phyloP scores from a whole-genome alignment of 2,113 vertebrate species.

The Microcebus tavaratra region DNA sequence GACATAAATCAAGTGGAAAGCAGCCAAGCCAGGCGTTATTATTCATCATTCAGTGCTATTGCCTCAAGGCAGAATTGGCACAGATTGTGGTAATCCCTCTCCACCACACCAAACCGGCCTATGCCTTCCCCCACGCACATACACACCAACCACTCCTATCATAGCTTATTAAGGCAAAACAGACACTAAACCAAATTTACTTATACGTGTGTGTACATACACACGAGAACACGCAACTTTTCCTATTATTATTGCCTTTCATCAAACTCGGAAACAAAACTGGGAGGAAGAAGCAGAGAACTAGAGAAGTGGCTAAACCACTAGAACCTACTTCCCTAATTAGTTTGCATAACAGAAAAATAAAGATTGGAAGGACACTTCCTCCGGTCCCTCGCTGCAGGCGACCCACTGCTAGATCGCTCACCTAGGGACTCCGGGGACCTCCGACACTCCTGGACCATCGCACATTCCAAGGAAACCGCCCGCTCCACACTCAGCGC shows the following conservation, averaged over 20 bases:
- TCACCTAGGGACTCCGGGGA: background rate
- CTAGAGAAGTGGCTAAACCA: background rate
- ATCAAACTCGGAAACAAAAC: slow-evolving; percentile 24
- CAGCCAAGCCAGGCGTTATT: slow-evolving; percentile 75
- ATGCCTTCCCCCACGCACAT: slow-evolving; percentile 41
- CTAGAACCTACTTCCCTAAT: slow-evolving; percentile 52
- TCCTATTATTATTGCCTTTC: background rate
- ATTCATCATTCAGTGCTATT: slow-evolving; percentile 63
- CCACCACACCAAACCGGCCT: slow-evolving; percentile 32
- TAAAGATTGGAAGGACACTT: background rate
- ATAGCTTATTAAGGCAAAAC: background rate
- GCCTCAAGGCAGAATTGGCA: slow-evolving; percentile 73
- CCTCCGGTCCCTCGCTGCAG: background rate
- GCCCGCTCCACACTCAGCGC: background rate
- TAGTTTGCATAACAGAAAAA: slow-evolving; percentile 53
- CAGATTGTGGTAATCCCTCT: slow-evolving; percentile 67
- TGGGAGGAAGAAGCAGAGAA: background rate
- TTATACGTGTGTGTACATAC: background rate
- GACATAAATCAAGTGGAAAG: slow-evolving; percentile 74
- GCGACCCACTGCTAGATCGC: background rate
- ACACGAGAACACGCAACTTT: background rate
- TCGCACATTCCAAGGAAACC: background rate
- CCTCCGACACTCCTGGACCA: background rate
- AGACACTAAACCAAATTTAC: background rate
- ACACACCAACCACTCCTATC: background rate